Percentiles rank a stretch among this genome's conserved stretches.
These are phyloP conservation scores for Drosophila santomea DNA, from an alignment of 1,140 invertebrate genomes.

Conservation along the genomic window DNA sequence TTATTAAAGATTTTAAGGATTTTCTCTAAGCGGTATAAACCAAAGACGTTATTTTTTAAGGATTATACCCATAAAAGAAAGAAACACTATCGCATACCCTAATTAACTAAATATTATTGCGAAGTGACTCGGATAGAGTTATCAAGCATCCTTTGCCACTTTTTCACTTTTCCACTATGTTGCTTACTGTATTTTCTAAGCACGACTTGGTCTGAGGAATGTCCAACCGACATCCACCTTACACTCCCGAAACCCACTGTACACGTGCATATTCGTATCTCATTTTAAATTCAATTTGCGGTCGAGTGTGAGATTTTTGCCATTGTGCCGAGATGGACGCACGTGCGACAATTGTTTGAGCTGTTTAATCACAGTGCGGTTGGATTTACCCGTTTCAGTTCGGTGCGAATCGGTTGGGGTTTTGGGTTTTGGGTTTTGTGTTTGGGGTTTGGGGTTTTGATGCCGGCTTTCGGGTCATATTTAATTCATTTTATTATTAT, in stretches of 20 bases:
- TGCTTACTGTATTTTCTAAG: too few species aligned
- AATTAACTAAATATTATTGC: too few species aligned
- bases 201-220: neutral
- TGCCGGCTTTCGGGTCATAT: constrained; percentile 50
- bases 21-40: too few species aligned
- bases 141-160: too few species aligned
- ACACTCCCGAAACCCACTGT: constrained; percentile 6
- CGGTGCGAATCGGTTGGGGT: constrained; percentile 7
- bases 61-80: too few species aligned
- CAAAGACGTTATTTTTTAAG: too few species aligned
- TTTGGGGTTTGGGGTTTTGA: neutral
- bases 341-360: constrained; percentile 53
- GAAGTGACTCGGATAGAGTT: too few species aligned
- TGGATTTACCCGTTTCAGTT: constrained; percentile 1
- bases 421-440: neutral
- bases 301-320: constrained; percentile 56
- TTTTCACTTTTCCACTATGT: too few species aligned
- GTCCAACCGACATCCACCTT: neutral
- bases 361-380: constrained; percentile 51
- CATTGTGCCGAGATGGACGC: constrained; percentile 42
- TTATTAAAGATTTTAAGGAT: neutral
- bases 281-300: constrained; percentile 74
- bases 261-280: constrained; percentile 22
- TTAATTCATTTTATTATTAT: constrained; percentile 82
- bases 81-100: too few species aligned